Conservation (phyloP, 1,140 invertebrate species). For the Apis dorsata region DNA sequence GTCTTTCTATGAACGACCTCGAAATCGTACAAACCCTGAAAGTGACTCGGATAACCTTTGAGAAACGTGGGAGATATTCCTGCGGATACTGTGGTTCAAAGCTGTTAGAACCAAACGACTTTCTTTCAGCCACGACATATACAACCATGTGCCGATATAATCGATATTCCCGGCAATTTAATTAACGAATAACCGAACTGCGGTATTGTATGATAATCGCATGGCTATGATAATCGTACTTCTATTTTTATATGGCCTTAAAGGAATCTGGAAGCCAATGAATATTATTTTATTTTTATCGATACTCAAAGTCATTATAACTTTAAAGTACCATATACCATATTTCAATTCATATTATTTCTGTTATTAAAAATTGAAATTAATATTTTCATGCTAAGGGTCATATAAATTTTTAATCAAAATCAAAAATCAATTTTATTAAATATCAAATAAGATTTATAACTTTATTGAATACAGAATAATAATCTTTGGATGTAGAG, state of each 20-base stretch:
- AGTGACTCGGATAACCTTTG: conserved; percentile 47
- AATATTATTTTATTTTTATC: no score
- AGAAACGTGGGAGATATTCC: conserved; percentile 56
- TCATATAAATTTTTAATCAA: no score
- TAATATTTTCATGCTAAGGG: no score
- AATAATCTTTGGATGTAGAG: no score
- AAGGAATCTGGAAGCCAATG: conserved; percentile 14
- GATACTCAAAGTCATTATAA: not conserved
- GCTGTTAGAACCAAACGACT: conserved; percentile 8
- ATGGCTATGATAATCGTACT: not conserved
- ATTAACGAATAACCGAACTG: conserved; percentile 24
- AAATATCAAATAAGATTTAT: no score
- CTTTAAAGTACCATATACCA: not conserved
- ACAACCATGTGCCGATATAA: not conserved
- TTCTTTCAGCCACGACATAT: conserved; percentile 1
- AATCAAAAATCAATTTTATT: no score
- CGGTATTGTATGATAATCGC: conserved; percentile 31
- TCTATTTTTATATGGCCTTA: not conserved
- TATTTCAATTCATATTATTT: not conserved
- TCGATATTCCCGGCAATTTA: conserved; percentile 17
- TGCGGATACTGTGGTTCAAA: conserved; percentile 14
- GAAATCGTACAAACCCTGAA: conserved; percentile 55
- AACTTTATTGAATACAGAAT: no score
- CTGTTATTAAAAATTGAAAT: no score
- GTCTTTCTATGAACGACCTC: conserved; percentile 37